Percentiles rank a stretch among this genome's conserved stretches.
phyloP scores from a whole-genome alignment of 1,140 invertebrate species.

The Dendrolimus kikuchii region DNA sequence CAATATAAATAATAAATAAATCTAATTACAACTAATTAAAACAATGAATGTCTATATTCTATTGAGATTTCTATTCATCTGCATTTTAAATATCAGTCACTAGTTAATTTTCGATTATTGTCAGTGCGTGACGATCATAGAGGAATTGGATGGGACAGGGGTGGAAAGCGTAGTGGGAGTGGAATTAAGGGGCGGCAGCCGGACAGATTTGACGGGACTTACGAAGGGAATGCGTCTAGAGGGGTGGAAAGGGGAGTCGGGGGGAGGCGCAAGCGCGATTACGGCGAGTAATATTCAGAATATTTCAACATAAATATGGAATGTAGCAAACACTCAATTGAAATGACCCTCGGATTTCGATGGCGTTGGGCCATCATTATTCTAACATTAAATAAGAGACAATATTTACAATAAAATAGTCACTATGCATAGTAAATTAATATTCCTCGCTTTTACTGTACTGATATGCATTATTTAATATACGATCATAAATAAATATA shows the following conservation, averaged over 20 bases:
- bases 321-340: conserved; percentile 70
- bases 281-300: conserved; percentile 37
- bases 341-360: conserved; percentile 52
- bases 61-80: conserved; percentile 42
- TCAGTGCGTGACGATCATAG: conserved; percentile 8
- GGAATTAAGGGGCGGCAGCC: neutral
- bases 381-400: conserved; percentile 67
- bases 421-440: conserved; percentile 68
- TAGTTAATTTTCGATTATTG: conserved; percentile 22
- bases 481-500: conserved; percentile 62
- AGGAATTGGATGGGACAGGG: neutral
- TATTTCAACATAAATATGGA: conserved; percentile 72
- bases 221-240: too few relatives aligned
- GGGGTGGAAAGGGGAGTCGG: neutral
- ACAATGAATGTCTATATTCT: conserved; percentile 31
- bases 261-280: neutral
- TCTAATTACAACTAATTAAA: conserved; percentile 38
- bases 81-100: conserved; percentile 32
- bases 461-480: conserved; percentile 65
- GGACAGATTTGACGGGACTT: neutral
- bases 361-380: conserved; percentile 55
- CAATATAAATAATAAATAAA: conserved; percentile 34
- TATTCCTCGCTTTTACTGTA: conserved; percentile 60
- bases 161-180: neutral
- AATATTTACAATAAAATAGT: conserved; percentile 70